Conservation (phyloP, 2,113 vertebrate genomes). For the Numida meleagris region DNA sequence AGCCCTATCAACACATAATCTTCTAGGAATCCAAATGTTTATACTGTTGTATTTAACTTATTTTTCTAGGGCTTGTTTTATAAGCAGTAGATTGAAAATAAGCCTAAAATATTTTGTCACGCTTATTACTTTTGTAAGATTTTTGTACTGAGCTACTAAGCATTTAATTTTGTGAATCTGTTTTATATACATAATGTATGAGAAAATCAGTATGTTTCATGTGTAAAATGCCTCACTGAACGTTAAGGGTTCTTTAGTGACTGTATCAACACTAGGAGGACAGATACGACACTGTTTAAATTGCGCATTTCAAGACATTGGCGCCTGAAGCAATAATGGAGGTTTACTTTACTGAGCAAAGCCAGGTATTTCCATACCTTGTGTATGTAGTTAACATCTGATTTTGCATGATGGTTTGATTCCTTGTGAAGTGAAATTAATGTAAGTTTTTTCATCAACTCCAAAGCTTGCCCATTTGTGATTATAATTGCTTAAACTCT, state of each 20-base stretch:
- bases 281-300: not conserved
- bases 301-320: not conserved
- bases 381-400: not conserved
- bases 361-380: not conserved
- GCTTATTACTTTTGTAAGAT: not conserved
- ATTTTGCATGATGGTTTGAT: not conserved
- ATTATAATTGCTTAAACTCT: not conserved
- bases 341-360: not conserved
- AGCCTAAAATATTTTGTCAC: not conserved
- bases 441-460: not conserved
- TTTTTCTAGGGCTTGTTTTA: not conserved
- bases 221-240: not conserved
- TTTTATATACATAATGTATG: not conserved
- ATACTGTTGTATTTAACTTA: not conserved
- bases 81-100: not conserved
- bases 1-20: not conserved
- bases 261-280: not conserved
- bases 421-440: not conserved
- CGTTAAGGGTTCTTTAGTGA: not conserved
- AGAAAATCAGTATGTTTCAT: not conserved
- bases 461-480: not conserved
- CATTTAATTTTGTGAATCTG: not conserved
- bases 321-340: not conserved
- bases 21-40: not conserved
- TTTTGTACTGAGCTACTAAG: not conserved